Evolutionary conservation across 2,797 vertebrate species (phyloP).

Genomic region (Syngnathus rostellatus): DNA sequence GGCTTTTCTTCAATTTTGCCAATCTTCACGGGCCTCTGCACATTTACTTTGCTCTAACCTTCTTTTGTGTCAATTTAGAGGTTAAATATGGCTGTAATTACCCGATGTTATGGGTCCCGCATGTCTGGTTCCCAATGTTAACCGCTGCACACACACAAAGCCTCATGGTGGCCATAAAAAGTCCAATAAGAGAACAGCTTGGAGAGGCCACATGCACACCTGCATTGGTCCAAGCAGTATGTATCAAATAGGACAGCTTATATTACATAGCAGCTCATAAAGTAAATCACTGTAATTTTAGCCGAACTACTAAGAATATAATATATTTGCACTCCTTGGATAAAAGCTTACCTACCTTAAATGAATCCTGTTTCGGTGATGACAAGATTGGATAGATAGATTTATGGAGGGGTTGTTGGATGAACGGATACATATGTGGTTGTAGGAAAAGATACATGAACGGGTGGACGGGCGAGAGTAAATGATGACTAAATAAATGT

Average conservation of each 20-base stretch:
- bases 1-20: slow-evolving; percentile 30
- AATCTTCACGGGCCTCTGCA: slow-evolving; percentile 29
- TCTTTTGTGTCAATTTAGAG: slow-evolving; percentile 23
- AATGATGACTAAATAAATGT: not conserved
- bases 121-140: slow-evolving; percentile 59
- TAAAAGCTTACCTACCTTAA: not conserved
- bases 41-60: slow-evolving; percentile 38
- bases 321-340: not conserved
- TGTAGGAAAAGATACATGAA: not conserved
- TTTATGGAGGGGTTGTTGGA: not conserved
- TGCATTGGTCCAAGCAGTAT: not conserved
- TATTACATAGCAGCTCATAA: slow-evolving; percentile 1
- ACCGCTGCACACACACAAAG: slow-evolving; percentile 64
- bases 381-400: not conserved
- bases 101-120: slow-evolving; percentile 59
- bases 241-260: not conserved
- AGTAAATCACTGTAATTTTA: not conserved
- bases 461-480: too few species aligned
- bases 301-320: slow-evolving; percentile 5
- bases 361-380: not conserved
- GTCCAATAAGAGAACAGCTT: slow-evolving; percentile 33
- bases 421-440: not conserved
- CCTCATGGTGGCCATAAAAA: slow-evolving; percentile 65
- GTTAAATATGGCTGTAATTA: slow-evolving; percentile 58
- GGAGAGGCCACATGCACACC: not conserved